Evolutionary conservation across 1,140 invertebrate genomes (phyloP).

Genomic region (Carcinoscorpius rotundicauda): DNA sequence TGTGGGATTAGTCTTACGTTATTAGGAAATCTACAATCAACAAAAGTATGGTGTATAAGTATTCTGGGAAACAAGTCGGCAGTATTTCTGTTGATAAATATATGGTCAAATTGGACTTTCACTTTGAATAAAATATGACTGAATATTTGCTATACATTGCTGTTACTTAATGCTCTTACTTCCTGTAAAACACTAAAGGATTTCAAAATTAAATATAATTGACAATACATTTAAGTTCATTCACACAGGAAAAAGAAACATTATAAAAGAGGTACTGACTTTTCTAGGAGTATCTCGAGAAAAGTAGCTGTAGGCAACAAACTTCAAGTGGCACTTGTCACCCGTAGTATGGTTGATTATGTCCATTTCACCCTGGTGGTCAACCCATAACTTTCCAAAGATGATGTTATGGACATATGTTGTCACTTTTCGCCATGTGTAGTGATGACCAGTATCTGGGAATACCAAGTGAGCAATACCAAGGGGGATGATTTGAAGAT

Average conservation of each 20-base stretch:
- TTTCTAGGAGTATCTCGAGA: slow-evolving; percentile 80
- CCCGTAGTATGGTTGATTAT: slow-evolving; percentile 38
- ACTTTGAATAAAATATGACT: no score
- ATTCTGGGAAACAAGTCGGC: no score
- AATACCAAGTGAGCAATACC: slow-evolving; percentile 54
- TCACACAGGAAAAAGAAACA: slow-evolving; percentile 20
- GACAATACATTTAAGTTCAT: no score
- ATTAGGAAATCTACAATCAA: no score
- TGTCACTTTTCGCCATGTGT: slow-evolving; percentile 41
- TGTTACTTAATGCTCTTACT: no score
- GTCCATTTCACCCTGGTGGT: slow-evolving; percentile 45
- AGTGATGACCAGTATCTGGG: slow-evolving; percentile 34
- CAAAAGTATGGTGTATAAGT: no score
- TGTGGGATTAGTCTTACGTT: no score
- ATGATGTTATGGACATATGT: slow-evolving; percentile 36
- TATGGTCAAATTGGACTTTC: no score
- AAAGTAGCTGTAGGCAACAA: slow-evolving; percentile 50
- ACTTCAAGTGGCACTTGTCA: slow-evolving; percentile 41
- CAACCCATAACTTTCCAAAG: slow-evolving; percentile 44
- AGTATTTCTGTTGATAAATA: no score
- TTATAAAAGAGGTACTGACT: slow-evolving; percentile 47
- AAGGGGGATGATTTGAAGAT: not conserved
- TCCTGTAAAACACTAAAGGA: no score
- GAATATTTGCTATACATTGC: no score
- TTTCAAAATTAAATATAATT: no score